A percentile compares a stretch with the other conserved stretches of the same genome.
phyloP scores from a whole-genome alignment of 2,113 vertebrate genomes.

The Pteruthius melanotis region DNA sequence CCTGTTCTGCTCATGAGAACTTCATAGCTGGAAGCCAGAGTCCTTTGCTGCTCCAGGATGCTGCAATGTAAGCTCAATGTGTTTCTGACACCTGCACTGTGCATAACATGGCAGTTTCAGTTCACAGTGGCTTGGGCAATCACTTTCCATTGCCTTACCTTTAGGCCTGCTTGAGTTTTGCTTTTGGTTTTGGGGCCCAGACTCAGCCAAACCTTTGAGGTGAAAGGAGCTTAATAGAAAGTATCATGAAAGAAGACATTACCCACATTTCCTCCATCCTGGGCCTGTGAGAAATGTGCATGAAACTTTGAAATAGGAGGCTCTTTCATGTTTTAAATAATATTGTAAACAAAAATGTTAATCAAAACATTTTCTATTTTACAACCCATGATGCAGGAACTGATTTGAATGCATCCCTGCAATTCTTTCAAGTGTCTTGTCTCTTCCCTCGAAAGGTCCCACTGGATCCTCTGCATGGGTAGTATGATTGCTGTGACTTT shows the following conservation, averaged over 20 bases:
- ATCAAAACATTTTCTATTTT: neutral
- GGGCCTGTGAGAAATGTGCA: neutral
- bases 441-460: neutral
- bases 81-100: slow-evolving; percentile 7
- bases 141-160: slow-evolving; percentile 54
- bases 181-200: slow-evolving; percentile 43
- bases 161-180: slow-evolving; percentile 32
- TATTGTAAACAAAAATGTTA: neutral
- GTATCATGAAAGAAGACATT: slow-evolving; percentile 38
- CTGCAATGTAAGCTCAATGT: neutral
- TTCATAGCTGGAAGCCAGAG: neutral
- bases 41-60: neutral
- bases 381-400: neutral
- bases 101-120: slow-evolving; percentile 34
- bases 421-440: neutral
- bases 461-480: neutral
- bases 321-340: slow-evolving; percentile 1
- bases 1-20: neutral
- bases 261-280: slow-evolving; percentile 27
- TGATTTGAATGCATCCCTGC: neutral
- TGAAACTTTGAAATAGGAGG: slow-evolving; percentile 24
- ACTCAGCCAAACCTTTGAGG: slow-evolving; percentile 17
- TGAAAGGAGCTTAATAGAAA: slow-evolving; percentile 52
- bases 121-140: slow-evolving; percentile 25
- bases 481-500: neutral